These are phyloP conservation scores for Cetoscarus ocellatus DNA, from an alignment of 2,797 vertebrate species.

Conservation along the genomic window DNA sequence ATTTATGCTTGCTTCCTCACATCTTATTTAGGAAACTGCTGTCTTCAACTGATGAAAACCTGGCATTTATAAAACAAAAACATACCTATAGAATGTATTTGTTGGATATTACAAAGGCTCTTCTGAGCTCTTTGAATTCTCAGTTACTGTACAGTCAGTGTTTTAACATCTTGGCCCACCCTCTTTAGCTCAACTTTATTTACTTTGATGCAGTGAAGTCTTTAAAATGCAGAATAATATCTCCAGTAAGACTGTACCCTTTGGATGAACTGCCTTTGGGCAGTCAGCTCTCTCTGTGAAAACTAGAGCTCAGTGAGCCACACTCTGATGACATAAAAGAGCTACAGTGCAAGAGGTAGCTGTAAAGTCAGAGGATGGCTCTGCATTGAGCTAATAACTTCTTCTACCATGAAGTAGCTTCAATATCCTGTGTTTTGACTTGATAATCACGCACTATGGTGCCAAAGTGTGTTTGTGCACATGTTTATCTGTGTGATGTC, in stretches of 20 bases:
- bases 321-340: neutral
- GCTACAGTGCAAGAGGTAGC: neutral
- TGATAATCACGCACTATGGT: neutral
- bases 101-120: neutral
- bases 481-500: neutral
- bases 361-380: neutral
- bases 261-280: slow-evolving; percentile 2
- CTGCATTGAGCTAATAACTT: neutral
- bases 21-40: no score
- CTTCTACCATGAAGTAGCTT: neutral
- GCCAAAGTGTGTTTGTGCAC: neutral
- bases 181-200: neutral
- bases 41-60: no score
- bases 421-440: neutral
- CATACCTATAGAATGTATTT: no score
- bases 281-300: neutral
- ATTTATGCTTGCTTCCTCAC: no score
- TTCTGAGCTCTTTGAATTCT: neutral
- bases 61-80: no score
- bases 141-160: neutral
- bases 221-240: neutral
- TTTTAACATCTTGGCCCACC: neutral
- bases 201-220: neutral
- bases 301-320: neutral
- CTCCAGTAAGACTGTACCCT: neutral